Evolutionary conservation across 2,113 vertebrate species (phyloP), one percentile per base, ranked within the genome.

Genomic region (Syngnathus scovelli): DNA sequence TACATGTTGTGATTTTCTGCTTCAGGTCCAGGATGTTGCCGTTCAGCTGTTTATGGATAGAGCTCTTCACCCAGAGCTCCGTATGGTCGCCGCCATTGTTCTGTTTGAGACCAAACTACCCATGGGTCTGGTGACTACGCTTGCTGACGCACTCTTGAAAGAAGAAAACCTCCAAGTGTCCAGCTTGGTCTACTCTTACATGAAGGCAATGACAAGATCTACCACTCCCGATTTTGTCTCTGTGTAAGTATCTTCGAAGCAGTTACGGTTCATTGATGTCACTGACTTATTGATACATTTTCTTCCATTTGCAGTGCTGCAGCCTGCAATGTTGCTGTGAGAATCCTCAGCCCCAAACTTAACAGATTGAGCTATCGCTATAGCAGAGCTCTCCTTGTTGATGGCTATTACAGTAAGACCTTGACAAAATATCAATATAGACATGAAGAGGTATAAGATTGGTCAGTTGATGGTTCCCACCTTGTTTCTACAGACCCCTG

Each of bases 171-270:
- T 93, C 81, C 93, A 96, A 69, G 79, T 96, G 38, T 83, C 85
- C 51, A 94, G 91, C 71, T 94, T 95, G 18, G 77, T 90, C 41
- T 94, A 93, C 79, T 93, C 92, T 39, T 89, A 94, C 78, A 91
- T 96, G 82, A 94, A 92, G 76, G 78, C 92, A 65, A 79, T 94
- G 78, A 78, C 93, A 1, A 94, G 81, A 81, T 92, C 80, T 80
- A 88, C 84, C 0, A n/a, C 89, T 15, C 94, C 94, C 0, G 92
- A 90, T 51, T 59, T 71, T 0, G 79, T 81, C 38, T 73, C 88
- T 43, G 72, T 94, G 95, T 96, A 92, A 93, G 94, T 76, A 72
- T 33, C 41, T 19, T 8, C 46, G 43, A 54, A 10, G 48, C 41
- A n/a, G 37, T 23, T 16, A 6, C 1, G 6, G 6, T 27, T 44